These are phyloP conservation scores for Spizaetus ornatus DNA, from an alignment of 2,113 vertebrate species.

Conservation along the genomic window DNA sequence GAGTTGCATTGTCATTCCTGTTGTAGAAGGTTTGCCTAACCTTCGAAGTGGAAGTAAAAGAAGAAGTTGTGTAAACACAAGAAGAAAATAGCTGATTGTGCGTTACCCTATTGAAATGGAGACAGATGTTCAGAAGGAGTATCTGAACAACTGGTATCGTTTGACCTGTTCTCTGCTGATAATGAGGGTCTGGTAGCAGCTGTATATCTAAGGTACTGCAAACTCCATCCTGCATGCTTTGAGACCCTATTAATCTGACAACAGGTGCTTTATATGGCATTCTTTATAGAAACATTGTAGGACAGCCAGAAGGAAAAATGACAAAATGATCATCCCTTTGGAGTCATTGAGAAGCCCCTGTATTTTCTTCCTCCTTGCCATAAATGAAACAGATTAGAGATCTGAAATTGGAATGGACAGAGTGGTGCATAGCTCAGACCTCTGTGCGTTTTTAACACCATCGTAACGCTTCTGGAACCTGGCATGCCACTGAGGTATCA, in stretches of 20 bases:
- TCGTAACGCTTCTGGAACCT: background rate
- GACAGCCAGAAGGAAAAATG: background rate
- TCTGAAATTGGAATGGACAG: background rate
- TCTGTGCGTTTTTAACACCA: background rate
- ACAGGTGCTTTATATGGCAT: background rate
- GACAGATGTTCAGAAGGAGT: background rate
- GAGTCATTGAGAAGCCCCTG: background rate
- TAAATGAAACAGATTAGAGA: background rate
- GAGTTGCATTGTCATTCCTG: slow-evolving; percentile 34
- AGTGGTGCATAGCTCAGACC: background rate
- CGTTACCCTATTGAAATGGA: background rate
- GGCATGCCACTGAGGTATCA: background rate
- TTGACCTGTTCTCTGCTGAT: background rate
- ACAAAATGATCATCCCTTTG: background rate
- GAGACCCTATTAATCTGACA: background rate
- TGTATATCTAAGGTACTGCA: background rate
- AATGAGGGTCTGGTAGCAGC: background rate
- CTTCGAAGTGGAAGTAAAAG: slow-evolving; percentile 33
- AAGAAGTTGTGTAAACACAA: slow-evolving; percentile 32
- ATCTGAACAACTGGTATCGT: background rate
- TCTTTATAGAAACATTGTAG: background rate
- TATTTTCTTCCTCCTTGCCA: background rate
- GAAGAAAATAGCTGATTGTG: background rate
- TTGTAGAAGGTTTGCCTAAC: slow-evolving; percentile 27
- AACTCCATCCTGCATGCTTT: background rate